Conservation (phyloP, 37 sponge, comb jelly and placozoan species). For the Agelas oroides region DNA sequence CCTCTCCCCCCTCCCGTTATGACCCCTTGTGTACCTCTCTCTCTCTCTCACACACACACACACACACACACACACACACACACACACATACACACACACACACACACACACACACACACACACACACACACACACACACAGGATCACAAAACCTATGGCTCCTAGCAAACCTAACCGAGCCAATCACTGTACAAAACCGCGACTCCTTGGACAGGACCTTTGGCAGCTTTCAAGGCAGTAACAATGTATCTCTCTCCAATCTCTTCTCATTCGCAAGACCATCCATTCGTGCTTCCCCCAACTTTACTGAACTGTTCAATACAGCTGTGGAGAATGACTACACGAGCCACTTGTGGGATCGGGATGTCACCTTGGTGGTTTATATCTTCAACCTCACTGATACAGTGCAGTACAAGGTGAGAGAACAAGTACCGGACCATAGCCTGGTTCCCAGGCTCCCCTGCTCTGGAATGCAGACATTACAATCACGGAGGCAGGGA, state of each 20-base stretch:
- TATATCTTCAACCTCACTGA: conserved; percentile 35
- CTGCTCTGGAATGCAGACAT: too few species aligned
- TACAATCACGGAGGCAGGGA: too few species aligned
- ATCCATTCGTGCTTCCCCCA: conserved; percentile 3
- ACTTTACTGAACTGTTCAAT: conserved; percentile 40
- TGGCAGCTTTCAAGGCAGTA: neutral
- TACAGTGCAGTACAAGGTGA: conserved; percentile 8
- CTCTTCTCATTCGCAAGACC: conserved; percentile 43
- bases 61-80: conserved; percentile 32
- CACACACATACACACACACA: neutral
- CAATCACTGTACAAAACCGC: neutral
- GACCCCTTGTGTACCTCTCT: too few species aligned
- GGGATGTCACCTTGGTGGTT: conserved; percentile 60
- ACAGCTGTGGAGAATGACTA: conserved; percentile 8
- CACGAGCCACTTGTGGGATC: conserved; percentile 67
- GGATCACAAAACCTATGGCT: conserved; percentile 44
- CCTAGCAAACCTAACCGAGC: conserved; percentile 38
- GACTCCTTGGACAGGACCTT: neutral
- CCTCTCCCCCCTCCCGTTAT: too few species aligned
- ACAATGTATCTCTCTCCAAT: neutral
- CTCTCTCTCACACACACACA: neutral
- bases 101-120: conserved; percentile 34
- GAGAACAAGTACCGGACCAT: neutral
- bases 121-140: conserved; percentile 10
- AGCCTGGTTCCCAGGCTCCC: too few species aligned